Percentiles rank a stretch among this genome's conserved stretches.
These are phyloP conservation scores for Anguilla anguilla DNA, from an alignment of 2,797 vertebrate genomes.

Conservation along the genomic window DNA sequence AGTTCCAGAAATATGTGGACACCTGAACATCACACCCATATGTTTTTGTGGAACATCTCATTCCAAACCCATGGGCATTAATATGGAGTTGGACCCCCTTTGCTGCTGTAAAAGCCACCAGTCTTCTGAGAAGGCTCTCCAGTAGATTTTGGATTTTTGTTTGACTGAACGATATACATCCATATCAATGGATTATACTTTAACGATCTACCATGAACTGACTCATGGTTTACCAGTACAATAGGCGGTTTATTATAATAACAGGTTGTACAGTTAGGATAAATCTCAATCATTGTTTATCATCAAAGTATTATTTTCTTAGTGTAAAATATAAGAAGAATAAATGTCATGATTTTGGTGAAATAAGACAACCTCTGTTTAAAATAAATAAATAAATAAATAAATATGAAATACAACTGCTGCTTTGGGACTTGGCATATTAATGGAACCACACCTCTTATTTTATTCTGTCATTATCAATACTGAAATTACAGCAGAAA, in stretches of 20 bases:
- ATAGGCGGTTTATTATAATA: neutral
- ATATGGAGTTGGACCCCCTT: too few species aligned
- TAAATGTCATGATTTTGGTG: neutral
- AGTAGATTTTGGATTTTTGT: too few species aligned
- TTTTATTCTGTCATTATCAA: neutral
- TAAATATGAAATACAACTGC: neutral
- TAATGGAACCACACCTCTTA: conserved; percentile 1
- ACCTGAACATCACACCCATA: too few species aligned
- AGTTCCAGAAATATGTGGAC: too few species aligned
- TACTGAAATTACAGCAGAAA: conserved; percentile 2
- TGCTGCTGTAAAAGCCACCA: too few species aligned
- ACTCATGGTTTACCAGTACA: neutral
- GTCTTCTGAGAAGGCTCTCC: too few species aligned
- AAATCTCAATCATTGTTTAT: neutral
- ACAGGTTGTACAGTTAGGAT: neutral
- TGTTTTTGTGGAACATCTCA: too few species aligned
- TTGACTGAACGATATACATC: neutral
- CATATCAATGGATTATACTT: neutral
- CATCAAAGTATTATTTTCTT: neutral
- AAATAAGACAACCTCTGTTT: neutral
- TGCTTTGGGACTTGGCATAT: neutral
- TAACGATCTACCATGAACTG: neutral
- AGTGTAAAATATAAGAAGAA: neutral
- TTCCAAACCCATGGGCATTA: too few species aligned
- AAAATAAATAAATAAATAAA: too few species aligned